Base-by-base conservation (phyloP, 2,888 invertebrate species). In the Amblyjoppa fuscipennis region DNA sequence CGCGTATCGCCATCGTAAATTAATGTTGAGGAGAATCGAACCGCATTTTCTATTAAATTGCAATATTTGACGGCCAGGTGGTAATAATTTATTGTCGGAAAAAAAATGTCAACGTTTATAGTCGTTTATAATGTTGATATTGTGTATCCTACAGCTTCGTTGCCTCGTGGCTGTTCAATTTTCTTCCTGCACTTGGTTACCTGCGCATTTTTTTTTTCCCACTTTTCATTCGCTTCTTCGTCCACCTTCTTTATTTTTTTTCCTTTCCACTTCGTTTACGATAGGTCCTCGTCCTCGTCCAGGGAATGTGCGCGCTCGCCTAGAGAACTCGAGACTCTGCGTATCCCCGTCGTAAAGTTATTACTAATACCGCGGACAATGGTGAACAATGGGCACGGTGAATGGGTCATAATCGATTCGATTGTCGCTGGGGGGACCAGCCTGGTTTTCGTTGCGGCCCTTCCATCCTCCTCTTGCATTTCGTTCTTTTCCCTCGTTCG, bases 321-420 rank as follows among this genome's bases (percentile, higher is more conserved):
- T 61, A 11, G 70, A 25, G 34, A 68, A 64, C 56, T 41, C 66
- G 77, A 77, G 28, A 34, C 66, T 53, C 28, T 73, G 34, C 38
- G 71, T 49, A 59, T 69, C 71, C 76, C 77, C 82, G 88, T 90
- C 89, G 88, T 91, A 91, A 91, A 90, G 81, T 89, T 89, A 89
- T 90, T 88, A 89, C 89, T 81, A 89, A 91, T 87, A 76, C 87
- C 76, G 68, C 85, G 87, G 83, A 90, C 89, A 90, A 90, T 89
- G 78, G 81, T 31, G 84, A 87, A 91, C 88, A 91, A 90, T 90
- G 83, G 88, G 53, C 56, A 61, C 73, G 66, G 81, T 86, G 88
- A 91, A 90, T 90, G 88, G 88, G 83, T 90, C 89, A 90, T 92
- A 90, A 92, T 92, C 92, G 91, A 91, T 92, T 91, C 89, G 90